Conservation (phyloP, 2,797 vertebrate genomes). For the Acanthopagrus latus region DNA sequence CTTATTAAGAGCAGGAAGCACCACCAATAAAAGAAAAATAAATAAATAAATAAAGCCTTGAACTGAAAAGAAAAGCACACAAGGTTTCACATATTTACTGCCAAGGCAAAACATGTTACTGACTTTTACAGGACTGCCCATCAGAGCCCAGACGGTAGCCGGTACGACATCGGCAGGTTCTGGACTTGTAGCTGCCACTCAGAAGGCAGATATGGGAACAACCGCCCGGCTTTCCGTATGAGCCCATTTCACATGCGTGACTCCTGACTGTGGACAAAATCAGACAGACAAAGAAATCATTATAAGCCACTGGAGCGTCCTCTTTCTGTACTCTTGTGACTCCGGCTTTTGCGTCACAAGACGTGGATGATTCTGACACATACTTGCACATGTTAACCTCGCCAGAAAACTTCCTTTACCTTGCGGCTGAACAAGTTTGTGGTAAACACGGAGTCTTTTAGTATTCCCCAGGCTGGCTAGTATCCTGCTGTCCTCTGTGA, state of each 20-base stretch:
- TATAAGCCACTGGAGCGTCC: constrained; percentile 14
- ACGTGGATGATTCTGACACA: constrained; percentile 3
- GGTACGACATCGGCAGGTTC: constrained; percentile 94
- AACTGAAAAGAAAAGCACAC: neutral
- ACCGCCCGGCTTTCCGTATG: constrained; percentile 89
- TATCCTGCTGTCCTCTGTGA: constrained; percentile 86
- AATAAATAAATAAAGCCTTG: neutral
- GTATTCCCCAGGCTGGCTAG: constrained; percentile 87
- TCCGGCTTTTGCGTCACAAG: neutral
- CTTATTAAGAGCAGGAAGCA: constrained; percentile 9
- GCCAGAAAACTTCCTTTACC: constrained; percentile 83
- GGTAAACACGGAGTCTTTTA: constrained; percentile 89
- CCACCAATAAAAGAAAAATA: neutral
- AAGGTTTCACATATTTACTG: neutral
- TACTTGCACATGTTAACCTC: constrained; percentile 19
- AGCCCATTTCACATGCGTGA: constrained; percentile 93
- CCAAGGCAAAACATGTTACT: constrained; percentile 72
- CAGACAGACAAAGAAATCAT: constrained; percentile 29
- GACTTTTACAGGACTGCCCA: constrained; percentile 97
- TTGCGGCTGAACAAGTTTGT: constrained; percentile 92
- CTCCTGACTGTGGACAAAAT: constrained; percentile 87
- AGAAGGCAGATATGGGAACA: constrained; percentile 96
- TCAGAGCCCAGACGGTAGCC: constrained; percentile 93
- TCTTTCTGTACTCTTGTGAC: neutral
- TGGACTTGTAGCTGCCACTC: constrained; percentile 94